Conservation (phyloP, 2,113 vertebrate species). For the Syrrhaptes paradoxus region DNA sequence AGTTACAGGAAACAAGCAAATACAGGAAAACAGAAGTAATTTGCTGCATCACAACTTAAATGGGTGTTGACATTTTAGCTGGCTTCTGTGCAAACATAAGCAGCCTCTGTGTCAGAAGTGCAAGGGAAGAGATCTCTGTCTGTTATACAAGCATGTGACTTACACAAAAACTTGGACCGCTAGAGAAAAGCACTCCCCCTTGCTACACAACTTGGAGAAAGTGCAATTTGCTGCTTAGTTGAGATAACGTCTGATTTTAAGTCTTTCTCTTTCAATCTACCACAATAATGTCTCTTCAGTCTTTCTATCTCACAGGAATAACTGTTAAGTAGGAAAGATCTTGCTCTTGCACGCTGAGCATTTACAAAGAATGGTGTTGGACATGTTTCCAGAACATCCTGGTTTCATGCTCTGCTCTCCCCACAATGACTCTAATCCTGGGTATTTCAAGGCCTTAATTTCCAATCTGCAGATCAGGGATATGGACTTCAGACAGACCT, state of each 20-base stretch:
- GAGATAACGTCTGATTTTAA: neutral
- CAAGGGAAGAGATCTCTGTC: neutral
- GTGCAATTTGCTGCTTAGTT: neutral
- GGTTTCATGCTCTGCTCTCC: neutral
- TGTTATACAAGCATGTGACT: neutral
- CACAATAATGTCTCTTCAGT: neutral
- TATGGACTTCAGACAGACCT: neutral
- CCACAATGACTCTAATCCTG: neutral
- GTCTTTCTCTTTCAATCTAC: neutral
- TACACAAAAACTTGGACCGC: neutral
- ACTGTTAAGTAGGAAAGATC: neutral
- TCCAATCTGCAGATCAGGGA: conserved; percentile 12
- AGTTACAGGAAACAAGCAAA: neutral
- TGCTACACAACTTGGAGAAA: neutral
- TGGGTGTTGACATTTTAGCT: neutral
- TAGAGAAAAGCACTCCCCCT: neutral
- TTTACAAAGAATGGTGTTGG: neutral
- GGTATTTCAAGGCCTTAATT: neutral
- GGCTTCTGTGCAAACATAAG: neutral
- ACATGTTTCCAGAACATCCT: neutral
- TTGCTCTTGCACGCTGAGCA: neutral
- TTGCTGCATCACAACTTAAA: neutral
- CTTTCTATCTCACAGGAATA: neutral
- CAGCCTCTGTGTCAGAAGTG: neutral
- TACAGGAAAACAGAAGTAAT: neutral